phyloP scores from a whole-genome alignment of 2,797 vertebrate genomes.

The Silurus aristotelis region DNA sequence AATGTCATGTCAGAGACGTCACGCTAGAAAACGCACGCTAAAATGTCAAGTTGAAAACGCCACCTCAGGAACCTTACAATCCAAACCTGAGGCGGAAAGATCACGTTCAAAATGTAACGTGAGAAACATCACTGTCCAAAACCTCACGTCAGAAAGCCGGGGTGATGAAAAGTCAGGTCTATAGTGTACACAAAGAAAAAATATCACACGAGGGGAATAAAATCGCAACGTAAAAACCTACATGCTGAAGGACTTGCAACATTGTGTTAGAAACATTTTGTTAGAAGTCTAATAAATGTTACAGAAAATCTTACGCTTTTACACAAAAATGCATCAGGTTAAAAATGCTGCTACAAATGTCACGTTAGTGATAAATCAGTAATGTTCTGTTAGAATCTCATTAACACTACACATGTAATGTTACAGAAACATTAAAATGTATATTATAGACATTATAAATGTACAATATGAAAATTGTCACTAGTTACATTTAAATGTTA shows the following conservation, averaged over 20 bases:
- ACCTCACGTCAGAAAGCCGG: no score
- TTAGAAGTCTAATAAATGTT: background rate
- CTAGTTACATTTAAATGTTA: background rate
- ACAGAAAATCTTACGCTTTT: background rate
- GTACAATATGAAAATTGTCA: no score
- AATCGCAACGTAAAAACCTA: background rate
- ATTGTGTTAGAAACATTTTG: background rate
- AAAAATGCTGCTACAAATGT: no score
- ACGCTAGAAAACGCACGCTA: background rate
- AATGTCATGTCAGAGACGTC: conserved; percentile 27
- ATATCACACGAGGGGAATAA: background rate
- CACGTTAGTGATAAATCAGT: no score
- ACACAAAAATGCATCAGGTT: no score
- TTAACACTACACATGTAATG: no score
- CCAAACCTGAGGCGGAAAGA: background rate
- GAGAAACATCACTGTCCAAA: background rate
- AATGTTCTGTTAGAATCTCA: no score
- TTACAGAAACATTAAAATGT: no score
- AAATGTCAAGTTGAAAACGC: conserved; percentile 8
- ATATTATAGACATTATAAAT: no score
- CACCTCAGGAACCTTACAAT: background rate
- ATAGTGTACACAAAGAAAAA: background rate
- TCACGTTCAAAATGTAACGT: background rate
- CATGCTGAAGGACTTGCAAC: background rate
- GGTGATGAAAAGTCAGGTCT: no score